phyloP scores from a whole-genome alignment of 2,888 invertebrate genomes.

The Xiphydria camelus region DNA sequence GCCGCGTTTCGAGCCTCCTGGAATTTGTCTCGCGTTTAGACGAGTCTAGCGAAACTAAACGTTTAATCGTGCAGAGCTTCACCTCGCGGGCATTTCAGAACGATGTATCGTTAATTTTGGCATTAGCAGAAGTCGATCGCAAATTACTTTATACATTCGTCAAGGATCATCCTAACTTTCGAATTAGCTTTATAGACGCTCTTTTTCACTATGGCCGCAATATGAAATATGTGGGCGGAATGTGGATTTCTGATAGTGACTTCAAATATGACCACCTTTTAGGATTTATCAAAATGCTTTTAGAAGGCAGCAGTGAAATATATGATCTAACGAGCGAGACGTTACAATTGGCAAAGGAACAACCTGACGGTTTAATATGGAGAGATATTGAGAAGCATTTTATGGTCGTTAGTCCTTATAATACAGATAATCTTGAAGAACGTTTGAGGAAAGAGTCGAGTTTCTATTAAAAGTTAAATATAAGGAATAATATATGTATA shows the following conservation, averaged over 20 bases:
- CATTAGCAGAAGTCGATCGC: conserved; percentile 47
- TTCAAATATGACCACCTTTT: conserved; percentile 61
- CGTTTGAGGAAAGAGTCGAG: no score
- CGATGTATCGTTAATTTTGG: conserved; percentile 34
- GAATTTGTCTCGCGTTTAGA: conserved; percentile 37
- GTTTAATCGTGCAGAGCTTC: conserved; percentile 36
- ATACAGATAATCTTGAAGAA: no score
- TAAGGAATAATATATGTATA: no score
- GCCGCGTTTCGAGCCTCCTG: conserved; percentile 46
- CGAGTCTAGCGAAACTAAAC: conserved; percentile 26
- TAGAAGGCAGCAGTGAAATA: conserved; percentile 50
- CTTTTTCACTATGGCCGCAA: conserved; percentile 58
- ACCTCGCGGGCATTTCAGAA: conserved; percentile 30
- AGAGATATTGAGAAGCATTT: conserved; percentile 42
- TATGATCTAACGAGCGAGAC: conserved; percentile 58
- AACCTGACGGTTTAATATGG: conserved; percentile 42
- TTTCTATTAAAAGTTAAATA: no score
- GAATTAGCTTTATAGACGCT: conserved; percentile 55
- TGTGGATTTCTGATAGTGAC: conserved; percentile 56
- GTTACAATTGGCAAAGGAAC: conserved; percentile 56
- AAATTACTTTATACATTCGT: conserved; percentile 48
- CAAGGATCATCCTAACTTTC: conserved; percentile 48
- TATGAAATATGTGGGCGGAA: conserved; percentile 50
- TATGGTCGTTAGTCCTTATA: no score
- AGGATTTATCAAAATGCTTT: conserved; percentile 56